Percentiles rank a stretch among this genome's conserved stretches.
Evolutionary conservation across 2,888 invertebrate species (phyloP).

Genomic region (Temnothorax unifasciatus): DNA sequence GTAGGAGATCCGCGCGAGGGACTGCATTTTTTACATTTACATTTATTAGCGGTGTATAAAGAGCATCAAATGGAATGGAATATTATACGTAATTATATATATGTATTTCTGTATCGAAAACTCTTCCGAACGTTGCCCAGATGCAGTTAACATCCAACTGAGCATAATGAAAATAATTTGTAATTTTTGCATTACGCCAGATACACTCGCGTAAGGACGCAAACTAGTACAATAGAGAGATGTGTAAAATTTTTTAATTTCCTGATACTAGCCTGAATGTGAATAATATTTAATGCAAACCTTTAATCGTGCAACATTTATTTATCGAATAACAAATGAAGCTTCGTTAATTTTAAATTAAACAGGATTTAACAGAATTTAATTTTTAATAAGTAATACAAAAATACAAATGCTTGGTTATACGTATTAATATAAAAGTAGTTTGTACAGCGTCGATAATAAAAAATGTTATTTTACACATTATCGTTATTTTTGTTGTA

Average conservation of each 20-base stretch:
- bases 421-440: conserved; percentile 12
- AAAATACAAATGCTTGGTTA: neutral
- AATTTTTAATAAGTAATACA: neutral
- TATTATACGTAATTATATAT: conserved; percentile 57
- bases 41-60: conserved; percentile 66
- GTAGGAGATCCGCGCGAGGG: conserved; percentile 51
- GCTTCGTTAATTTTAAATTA: conserved; percentile 29
- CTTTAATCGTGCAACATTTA: neutral
- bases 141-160: conserved; percentile 24
- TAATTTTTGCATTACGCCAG: neutral
- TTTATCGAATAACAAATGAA: conserved; percentile 22
- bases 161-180: conserved; percentile 12
- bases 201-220: neutral
- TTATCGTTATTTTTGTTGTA: neutral
- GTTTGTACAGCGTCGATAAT: neutral
- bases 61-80: conserved; percentile 68
- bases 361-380: conserved; percentile 24
- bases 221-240: neutral
- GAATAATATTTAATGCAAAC: neutral
- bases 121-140: neutral
- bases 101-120: conserved; percentile 35
- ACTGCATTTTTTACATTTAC: conserved; percentile 64
- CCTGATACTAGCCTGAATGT: neutral
- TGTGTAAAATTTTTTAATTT: neutral
- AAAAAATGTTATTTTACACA: conserved; percentile 26